These are phyloP conservation scores for Lepisosteus osseus DNA, from an alignment of 2,113 vertebrate species.

Conservation along the genomic window DNA sequence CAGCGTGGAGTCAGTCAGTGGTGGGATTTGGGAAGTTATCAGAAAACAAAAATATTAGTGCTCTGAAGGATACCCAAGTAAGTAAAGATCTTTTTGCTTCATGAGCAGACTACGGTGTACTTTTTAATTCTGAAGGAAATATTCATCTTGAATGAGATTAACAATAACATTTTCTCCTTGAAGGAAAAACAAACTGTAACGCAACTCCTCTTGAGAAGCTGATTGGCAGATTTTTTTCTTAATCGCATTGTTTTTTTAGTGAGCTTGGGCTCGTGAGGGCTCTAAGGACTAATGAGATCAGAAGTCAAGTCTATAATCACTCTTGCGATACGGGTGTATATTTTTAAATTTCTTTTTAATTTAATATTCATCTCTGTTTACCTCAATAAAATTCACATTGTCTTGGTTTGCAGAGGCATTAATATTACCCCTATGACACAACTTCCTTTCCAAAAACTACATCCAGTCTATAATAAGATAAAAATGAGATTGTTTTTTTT, in stretches of 20 bases:
- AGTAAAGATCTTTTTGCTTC: not conserved
- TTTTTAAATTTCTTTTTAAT: constrained; percentile 46
- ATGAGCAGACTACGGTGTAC: not conserved
- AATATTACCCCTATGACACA: constrained; percentile 28
- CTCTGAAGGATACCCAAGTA: not conserved
- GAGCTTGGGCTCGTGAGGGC: constrained; percentile 13
- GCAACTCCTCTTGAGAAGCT: constrained; percentile 19
- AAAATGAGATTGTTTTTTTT: constrained; percentile 19
- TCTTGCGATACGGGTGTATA: constrained; percentile 33
- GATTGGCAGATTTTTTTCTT: constrained; percentile 18
- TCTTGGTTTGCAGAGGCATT: constrained; percentile 15
- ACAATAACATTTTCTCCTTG: not conserved
- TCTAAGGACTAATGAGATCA: constrained; percentile 46
- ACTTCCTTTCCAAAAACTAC: constrained; percentile 29
- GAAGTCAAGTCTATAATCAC: constrained; percentile 33
- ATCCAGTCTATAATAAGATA: constrained; percentile 32
- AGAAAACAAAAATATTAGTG: not conserved
- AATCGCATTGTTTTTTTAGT: constrained; percentile 25
- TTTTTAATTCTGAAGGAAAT: not conserved
- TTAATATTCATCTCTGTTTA: constrained; percentile 25
- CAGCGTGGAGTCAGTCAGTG: not conserved
- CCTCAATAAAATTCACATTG: constrained; percentile 7
- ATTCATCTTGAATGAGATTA: not conserved
- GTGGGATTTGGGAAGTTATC: not conserved
- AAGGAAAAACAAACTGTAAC: constrained; percentile 12